phyloP scores from a whole-genome alignment of 2,113 vertebrate species.

The Elephas maximus region DNA sequence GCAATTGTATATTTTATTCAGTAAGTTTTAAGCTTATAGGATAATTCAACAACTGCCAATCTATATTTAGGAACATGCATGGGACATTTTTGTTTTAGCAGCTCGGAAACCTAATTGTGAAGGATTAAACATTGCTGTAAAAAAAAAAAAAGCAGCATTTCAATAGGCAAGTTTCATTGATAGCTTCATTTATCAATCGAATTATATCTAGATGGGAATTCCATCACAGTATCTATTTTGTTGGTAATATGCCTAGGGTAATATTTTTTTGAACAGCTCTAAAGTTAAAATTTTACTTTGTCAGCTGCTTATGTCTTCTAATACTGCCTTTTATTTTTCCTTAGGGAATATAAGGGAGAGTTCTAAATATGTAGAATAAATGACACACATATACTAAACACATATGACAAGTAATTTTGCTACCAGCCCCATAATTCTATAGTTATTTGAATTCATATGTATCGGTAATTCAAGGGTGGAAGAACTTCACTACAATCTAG shows the following conservation, averaged over 20 bases:
- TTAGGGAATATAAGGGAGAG: background rate
- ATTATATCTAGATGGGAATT: constrained; percentile 40
- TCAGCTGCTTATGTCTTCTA: constrained; percentile 18
- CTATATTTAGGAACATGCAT: background rate
- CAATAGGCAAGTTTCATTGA: constrained; percentile 29
- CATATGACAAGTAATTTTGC: constrained; percentile 42
- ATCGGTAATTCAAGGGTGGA: background rate
- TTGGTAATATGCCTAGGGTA: background rate
- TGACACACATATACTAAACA: constrained; percentile 16
- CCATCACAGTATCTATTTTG: constrained; percentile 1
- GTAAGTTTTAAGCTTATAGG: constrained; percentile 29
- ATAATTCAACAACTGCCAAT: background rate
- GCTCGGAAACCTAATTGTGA: constrained; percentile 41
- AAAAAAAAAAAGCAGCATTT: constrained; percentile 5
- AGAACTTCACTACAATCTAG: background rate
- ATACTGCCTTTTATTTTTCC: constrained; percentile 11
- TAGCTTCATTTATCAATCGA: constrained; percentile 13
- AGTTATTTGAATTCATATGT: constrained; percentile 35
- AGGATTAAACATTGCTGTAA: constrained; percentile 1
- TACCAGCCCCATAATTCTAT: constrained; percentile 31
- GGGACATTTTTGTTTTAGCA: constrained; percentile 51
- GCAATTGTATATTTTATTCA: constrained; percentile 45
- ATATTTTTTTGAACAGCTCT: background rate
- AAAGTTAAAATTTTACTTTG: constrained; percentile 61
- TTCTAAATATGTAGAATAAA: constrained; percentile 41